phyloP scores from a whole-genome alignment of 2,113 vertebrate species.

The Oryzias celebensis region DNA sequence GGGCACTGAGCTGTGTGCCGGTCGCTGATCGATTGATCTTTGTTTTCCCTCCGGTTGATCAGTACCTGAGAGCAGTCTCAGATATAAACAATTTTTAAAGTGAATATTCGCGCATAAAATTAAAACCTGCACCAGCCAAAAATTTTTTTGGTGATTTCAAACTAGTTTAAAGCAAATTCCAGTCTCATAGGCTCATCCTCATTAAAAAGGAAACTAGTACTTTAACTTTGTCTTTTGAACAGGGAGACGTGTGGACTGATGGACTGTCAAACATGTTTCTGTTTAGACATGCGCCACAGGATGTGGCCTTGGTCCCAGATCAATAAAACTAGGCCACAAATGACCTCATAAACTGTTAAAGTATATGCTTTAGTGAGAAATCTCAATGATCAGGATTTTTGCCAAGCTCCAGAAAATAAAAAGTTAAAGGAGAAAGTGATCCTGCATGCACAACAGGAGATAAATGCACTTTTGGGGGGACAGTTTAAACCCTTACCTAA shows the following conservation, averaged over 20 bases:
- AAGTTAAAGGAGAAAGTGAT: no score
- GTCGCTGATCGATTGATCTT: conserved; percentile 53
- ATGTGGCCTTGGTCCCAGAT: conserved; percentile 60
- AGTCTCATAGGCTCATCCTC: conserved; percentile 1
- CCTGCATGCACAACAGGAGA: no score
- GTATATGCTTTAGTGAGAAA: neutral
- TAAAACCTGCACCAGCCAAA: no score
- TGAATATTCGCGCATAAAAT: no score
- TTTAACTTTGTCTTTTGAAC: conserved; percentile 44
- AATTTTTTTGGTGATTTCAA: no score
- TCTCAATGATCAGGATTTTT: no score
- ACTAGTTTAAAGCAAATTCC: no score
- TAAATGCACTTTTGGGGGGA: no score
- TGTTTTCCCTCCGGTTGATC: conserved; percentile 38
- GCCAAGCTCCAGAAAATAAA: no score
- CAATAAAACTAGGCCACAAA: conserved; percentile 33
- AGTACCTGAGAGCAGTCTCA: conserved; percentile 40
- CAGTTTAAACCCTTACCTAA: no score
- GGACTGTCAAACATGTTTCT: conserved; percentile 60
- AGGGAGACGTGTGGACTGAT: conserved; percentile 47
- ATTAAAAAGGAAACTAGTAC: conserved; percentile 36
- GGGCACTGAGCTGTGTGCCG: conserved; percentile 33
- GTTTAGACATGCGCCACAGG: conserved; percentile 47
- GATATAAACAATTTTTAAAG: no score
- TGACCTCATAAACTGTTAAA: conserved; percentile 3